Conservation (phyloP, 2,113 vertebrate genomes). For the Semnornis frantzii region DNA sequence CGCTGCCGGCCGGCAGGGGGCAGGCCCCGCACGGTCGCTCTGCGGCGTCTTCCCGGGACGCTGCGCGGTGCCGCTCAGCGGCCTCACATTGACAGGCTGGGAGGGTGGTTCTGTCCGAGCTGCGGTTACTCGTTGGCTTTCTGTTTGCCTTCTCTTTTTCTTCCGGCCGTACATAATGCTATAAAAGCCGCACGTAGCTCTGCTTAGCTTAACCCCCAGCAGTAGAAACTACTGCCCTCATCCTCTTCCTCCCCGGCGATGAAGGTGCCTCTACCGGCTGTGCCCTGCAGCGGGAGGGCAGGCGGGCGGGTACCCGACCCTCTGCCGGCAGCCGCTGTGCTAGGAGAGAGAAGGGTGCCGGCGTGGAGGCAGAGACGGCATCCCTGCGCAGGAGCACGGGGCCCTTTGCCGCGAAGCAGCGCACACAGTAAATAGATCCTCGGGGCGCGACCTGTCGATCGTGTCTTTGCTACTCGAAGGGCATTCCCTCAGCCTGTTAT, state of each 20-base stretch:
- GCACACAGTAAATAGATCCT: not conserved
- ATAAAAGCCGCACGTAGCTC: fast-evolving
- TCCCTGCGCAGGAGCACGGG: fast-evolving
- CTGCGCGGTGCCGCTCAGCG: not conserved
- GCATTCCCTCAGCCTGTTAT: no score
- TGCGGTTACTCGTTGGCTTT: fast-evolving
- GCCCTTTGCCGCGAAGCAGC: not conserved
- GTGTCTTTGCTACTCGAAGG: no score
- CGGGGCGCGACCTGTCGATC: no score
- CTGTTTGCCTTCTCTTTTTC: no score
- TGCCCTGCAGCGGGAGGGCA: no score
- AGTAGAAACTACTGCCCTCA: no score
- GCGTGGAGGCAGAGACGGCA: fast-evolving
- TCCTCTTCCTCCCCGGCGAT: not conserved
- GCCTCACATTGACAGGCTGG: fast-evolving
- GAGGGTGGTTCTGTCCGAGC: fast-evolving
- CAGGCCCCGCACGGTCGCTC: not conserved
- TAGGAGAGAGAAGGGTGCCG: no score
- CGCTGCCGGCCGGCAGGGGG: not conserved
- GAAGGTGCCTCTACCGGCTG: no score
- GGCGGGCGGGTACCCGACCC: no score
- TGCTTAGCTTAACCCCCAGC: not conserved
- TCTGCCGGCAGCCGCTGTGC: not conserved
- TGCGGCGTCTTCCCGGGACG: not conserved
- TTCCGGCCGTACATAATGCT: fast-evolving